phyloP scores from a whole-genome alignment of 2,888 invertebrate species.

The Arrhopalites spinosus region DNA sequence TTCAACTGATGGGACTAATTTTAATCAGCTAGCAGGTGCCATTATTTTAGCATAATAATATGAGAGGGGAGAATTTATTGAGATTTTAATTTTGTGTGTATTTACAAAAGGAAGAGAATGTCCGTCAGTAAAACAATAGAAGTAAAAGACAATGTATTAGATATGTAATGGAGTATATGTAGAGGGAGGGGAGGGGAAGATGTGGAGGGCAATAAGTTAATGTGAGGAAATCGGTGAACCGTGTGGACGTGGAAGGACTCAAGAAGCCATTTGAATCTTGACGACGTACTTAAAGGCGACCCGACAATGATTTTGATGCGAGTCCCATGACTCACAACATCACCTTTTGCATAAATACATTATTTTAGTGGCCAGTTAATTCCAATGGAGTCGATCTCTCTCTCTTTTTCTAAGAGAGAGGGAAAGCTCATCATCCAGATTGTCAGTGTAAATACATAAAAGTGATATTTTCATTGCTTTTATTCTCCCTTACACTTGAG shows the following conservation, averaged over 20 bases:
- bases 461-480: too few relatives aligned
- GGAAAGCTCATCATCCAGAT: conserved; percentile 7
- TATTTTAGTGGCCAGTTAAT: conserved; percentile 35
- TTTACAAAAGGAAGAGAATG: background rate
- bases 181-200: conserved; percentile 12
- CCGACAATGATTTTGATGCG: conserved; percentile 39
- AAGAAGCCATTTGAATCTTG: conserved; percentile 43
- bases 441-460: background rate
- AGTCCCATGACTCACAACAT: conserved; percentile 38
- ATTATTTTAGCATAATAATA: too few relatives aligned
- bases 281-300: conserved; percentile 40
- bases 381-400: background rate
- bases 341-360: conserved; percentile 43
- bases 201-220: conserved; percentile 15
- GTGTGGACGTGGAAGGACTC: conserved; percentile 24
- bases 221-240: conserved; percentile 20
- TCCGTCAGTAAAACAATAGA: background rate
- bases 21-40: background rate
- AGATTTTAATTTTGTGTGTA: too few relatives aligned
- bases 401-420: background rate
- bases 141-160: background rate
- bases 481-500: too few relatives aligned
- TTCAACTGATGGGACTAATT: too few relatives aligned
- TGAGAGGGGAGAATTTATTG: too few relatives aligned
- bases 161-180: background rate